Conservation (phyloP, 2,888 invertebrate genomes). For the Orthosia gracilis region DNA sequence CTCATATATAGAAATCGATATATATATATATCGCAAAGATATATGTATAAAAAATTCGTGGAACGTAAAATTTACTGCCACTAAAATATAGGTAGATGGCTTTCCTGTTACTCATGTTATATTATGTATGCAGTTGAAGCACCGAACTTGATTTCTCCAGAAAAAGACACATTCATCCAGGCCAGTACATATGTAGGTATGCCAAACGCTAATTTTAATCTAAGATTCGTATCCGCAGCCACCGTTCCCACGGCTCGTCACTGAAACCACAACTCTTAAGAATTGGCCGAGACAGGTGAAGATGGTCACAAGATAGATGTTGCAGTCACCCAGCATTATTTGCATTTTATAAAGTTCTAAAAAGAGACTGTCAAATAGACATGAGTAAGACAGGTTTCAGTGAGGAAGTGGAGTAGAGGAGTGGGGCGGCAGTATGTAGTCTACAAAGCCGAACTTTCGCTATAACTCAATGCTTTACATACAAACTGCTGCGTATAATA, state of each 20-base stretch:
- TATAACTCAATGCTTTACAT: too few relatives aligned
- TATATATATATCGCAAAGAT: too few relatives aligned
- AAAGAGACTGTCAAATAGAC: too few relatives aligned
- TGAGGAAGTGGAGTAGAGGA: too few relatives aligned
- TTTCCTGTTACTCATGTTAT: background rate
- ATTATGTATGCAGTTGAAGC: conserved; percentile 3
- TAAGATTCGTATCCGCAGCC: conserved; percentile 62
- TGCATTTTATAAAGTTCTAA: too few relatives aligned
- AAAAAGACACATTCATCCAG: conserved; percentile 32
- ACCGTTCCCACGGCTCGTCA: conserved; percentile 67
- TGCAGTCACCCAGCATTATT: background rate
- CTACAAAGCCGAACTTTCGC: too few relatives aligned
- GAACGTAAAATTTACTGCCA: background rate
- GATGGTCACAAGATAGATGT: conserved; percentile 45
- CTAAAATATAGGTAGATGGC: background rate
- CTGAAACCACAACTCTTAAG: conserved; percentile 66
- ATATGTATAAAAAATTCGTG: background rate
- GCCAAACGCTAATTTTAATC: conserved; percentile 64
- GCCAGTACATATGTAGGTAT: conserved; percentile 53
- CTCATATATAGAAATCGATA: too few relatives aligned
- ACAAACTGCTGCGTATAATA: too few relatives aligned
- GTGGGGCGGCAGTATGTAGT: too few relatives aligned
- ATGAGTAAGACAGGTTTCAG: too few relatives aligned
- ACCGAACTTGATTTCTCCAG: conserved; percentile 35
- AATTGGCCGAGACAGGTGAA: conserved; percentile 53